Percentiles rank a stretch among this genome's conserved stretches.
These are phyloP conservation scores for human DNA, from an alignment of 2,113 vertebrate species.

Conservation along the genomic window GRCh38 chr1:14967501-14968000, in stretches of 20 bases:
- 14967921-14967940: too few species aligned
- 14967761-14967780: neutral
- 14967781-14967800: neutral
- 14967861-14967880: neutral
- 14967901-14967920: too few species aligned
- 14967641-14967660: fast-evolving
- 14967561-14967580: neutral
- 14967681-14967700: neutral
- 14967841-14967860: neutral
- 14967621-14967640: neutral
- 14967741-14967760: neutral
- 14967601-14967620: neutral
- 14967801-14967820: neutral
- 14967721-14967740: neutral
- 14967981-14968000: too few species aligned
- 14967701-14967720: neutral
- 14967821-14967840: neutral
- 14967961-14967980: too few species aligned
- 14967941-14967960: too few species aligned
- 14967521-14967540: neutral
- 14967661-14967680: neutral
- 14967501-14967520: neutral
- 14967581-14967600: neutral
- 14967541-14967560: neutral
- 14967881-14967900: too few species aligned